Base-by-base conservation (phyloP, 2,113 vertebrate genomes). In the Lampris incognitus region DNA sequence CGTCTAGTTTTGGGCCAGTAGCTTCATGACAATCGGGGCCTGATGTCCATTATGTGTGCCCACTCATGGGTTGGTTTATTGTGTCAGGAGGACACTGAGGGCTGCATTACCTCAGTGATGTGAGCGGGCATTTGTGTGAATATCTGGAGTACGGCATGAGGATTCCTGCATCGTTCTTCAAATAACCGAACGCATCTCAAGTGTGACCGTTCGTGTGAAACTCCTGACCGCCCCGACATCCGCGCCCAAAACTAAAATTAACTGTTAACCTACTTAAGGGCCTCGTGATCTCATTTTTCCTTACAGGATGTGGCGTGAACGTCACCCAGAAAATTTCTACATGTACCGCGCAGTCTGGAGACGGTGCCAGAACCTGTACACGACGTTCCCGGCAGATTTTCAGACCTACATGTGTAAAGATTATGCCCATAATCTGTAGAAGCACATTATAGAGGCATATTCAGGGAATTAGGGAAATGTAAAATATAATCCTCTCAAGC, bases 401-500 rank as follows among this genome's bases (percentile, higher is more conserved):
- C n/a, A 83, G 46, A 76, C 46, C 69, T 63, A 74, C 67, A 70
- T 69, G 62, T 68, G 80, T 55, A 78, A 58, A 80, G 83, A 90
- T 91, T 90, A 88, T 13, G 59, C 71, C 67, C 9, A 50, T 84
- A 84, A 87, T 86, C 84, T 72, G 67, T 44, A 61, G 75, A 78
- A 82, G 72, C 49, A 57, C 55, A 77, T 58, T 79, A 82, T 38
- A 79, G 67, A 79, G 77, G 46, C 52, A 13, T 84, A 44, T 61
- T 76, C 58, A 24, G 66, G 72, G 84, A 86, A 85, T 88, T 83
- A 85, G 48, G 69, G 44, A 72, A 88, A 86, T 76, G 85, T 78
- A 64, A 69, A 71, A 80, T 85, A n/a, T 85, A 88, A 91, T 92
- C 87, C 78, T 65, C 41, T 50, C 40, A 70, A 75, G 85, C 60